These are phyloP conservation scores for Symphodus melops DNA, from an alignment of 2,113 vertebrate species.

Conservation along the genomic window DNA sequence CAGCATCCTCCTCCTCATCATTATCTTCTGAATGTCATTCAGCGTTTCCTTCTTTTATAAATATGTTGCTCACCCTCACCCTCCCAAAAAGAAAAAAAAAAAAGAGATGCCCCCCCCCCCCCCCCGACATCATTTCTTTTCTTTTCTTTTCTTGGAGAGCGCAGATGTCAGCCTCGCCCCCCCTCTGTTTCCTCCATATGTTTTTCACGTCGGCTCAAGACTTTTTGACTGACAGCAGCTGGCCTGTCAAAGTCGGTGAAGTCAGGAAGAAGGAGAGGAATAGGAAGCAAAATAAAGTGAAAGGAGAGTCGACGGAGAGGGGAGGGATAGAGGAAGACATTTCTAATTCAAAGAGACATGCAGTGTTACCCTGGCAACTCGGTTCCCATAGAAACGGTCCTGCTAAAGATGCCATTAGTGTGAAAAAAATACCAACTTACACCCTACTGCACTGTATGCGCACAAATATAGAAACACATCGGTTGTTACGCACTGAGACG, in stretches of 20 bases:
- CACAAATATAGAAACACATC: constrained; percentile 56
- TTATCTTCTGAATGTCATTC: constrained; percentile 68
- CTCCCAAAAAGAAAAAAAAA: constrained; percentile 6
- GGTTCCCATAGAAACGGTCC: constrained; percentile 83
- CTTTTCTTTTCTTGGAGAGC: constrained; percentile 29
- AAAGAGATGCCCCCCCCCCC: constrained; percentile 26
- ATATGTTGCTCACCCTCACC: constrained; percentile 46
- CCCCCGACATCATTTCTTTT: not conserved
- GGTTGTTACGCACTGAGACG: not conserved
- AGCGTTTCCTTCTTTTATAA: constrained; percentile 51
- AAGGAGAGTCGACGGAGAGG: constrained; percentile 41
- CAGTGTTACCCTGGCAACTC: constrained; percentile 87
- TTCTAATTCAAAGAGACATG: constrained; percentile 87
- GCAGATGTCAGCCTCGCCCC: constrained; percentile 38
- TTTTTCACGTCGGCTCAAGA: constrained; percentile 38
- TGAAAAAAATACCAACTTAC: constrained; percentile 81
- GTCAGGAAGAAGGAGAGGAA: constrained; percentile 52
- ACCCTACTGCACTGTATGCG: constrained; percentile 65
- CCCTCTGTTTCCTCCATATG: constrained; percentile 40
- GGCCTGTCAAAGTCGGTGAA: constrained; percentile 73
- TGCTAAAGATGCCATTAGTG: constrained; percentile 86
- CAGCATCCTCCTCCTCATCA: constrained; percentile 59
- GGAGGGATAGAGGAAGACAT: constrained; percentile 77
- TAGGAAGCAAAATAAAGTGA: constrained; percentile 50
- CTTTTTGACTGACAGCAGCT: constrained; percentile 79